Base-by-base conservation (phyloP, 2,113 vertebrate genomes). In the Leuciscus idus region DNA sequence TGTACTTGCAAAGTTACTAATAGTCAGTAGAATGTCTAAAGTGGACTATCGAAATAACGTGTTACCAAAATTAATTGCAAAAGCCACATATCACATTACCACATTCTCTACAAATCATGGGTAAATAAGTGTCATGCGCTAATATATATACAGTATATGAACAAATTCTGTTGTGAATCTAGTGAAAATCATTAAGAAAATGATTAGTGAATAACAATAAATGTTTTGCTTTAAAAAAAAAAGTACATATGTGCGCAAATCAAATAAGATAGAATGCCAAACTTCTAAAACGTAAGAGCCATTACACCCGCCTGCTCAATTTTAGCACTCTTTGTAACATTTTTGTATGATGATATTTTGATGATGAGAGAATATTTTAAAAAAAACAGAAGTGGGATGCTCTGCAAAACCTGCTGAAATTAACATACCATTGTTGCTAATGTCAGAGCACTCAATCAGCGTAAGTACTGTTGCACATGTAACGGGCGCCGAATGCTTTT, bases 401-500 rank as follows among this genome's bases (percentile, higher is more conserved):
- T 64, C 48, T 0, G 13, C 59, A 48, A 81, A 79, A 81, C n/a
- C 61, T 81, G 36, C 59, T 64, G 36, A 48, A 48, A 81, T 81
- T 64, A 81, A 81, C 57, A 81, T 28, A 28, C 12, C 57, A 64
- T 46, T 48, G 59, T 64, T 46, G 23, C 39, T 64, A 59, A 81
- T 64, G 78, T 81, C 59, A 81, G 78, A 81, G 36, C 59, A 11
- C 78, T 81, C 39, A 64, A 64, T 62, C 59, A 64, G 36, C 7
- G 13, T 15, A 48, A 74, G 70, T 73, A 46, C 15, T 61, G 48
- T 79, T 50, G 61, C 74, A 46, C 72, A 74, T 74, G 72, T 26
- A 64, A 23, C 64, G 36, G 59, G 50, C 12, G 62, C 50, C 8
- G 39, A 62, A 80, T 3, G 33, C 36, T 43, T 73, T 23, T 4